A percentile compares a stretch with the other conserved stretches of the same genome.
phyloP scores from a whole-genome alignment of 2,888 invertebrate species.

The Coleophora deauratella region DNA sequence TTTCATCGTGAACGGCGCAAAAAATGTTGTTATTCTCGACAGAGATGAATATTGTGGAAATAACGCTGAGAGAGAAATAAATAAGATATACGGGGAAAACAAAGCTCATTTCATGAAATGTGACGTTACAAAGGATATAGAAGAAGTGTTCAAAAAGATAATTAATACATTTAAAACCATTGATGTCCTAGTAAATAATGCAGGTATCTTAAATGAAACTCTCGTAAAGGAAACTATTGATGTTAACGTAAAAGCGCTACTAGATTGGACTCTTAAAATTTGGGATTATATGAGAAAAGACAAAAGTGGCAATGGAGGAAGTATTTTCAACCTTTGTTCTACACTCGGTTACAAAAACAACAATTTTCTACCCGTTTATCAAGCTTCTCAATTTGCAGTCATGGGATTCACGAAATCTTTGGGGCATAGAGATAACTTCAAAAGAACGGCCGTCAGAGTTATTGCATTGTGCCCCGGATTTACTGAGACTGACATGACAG shows the following conservation, averaged over 20 bases:
- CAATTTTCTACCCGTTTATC: conserved; percentile 65
- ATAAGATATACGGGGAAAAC: conserved; percentile 48
- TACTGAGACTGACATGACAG: conserved; percentile 2
- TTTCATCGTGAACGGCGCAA: conserved; percentile 48
- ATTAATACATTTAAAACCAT: conserved; percentile 27
- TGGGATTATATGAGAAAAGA: conserved; percentile 65
- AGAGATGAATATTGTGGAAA: conserved; percentile 28
- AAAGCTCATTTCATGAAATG: conserved; percentile 53
- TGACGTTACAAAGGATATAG: conserved; percentile 57
- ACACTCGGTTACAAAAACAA: conserved; percentile 60
- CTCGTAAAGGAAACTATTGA: conserved; percentile 15
- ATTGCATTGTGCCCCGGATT: conserved; percentile 50
- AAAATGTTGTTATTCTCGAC: conserved; percentile 24
- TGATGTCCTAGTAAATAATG: conserved; percentile 47
- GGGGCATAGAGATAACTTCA: conserved; percentile 40
- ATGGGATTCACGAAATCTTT: conserved; percentile 51
- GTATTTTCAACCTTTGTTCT: conserved; percentile 75
- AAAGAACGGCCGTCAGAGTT: conserved; percentile 47
- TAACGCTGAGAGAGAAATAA: conserved; percentile 38
- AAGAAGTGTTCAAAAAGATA: conserved; percentile 32
- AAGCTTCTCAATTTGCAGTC: conserved; percentile 69
- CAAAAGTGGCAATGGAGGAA: conserved; percentile 67
- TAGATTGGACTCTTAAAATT: conserved; percentile 49
- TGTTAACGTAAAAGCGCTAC: conserved; percentile 29
- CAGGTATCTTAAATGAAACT: conserved; percentile 30